Conservation (phyloP, 2,797 vertebrate species). For the Linurgus olivaceus region DNA sequence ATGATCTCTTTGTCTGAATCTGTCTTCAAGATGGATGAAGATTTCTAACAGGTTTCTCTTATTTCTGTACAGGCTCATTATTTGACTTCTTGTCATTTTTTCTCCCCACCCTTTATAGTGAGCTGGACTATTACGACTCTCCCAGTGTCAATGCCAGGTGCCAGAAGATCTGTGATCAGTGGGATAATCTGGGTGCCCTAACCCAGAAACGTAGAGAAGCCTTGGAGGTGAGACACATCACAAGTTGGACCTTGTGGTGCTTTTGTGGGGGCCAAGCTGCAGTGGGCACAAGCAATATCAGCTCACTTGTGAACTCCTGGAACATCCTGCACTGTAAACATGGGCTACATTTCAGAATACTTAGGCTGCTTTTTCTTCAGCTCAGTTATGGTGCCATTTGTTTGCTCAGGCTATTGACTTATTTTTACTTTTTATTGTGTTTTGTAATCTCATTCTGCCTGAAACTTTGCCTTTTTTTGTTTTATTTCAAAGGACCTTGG, state of each 20-base stretch:
- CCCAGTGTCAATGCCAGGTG: conserved; percentile 95
- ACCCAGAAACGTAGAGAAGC: conserved; percentile 95
- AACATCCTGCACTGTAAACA: background rate
- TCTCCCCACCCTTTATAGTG: conserved; percentile 72
- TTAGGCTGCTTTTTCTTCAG: background rate
- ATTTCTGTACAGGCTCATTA: background rate
- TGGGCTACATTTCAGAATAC: background rate
- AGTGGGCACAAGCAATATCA: background rate
- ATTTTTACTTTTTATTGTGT: background rate
- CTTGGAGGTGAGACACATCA: conserved; percentile 84
- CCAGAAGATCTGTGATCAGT: conserved; percentile 97
- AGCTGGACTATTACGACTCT: conserved; percentile 98
- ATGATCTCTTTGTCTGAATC: background rate
- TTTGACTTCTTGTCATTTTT: background rate
- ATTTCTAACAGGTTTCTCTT: background rate
- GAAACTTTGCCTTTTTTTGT: background rate
- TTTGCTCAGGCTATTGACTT: background rate
- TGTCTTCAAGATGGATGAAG: background rate
- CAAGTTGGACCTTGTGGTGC: background rate
- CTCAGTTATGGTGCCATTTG: background rate
- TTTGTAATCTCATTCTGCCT: background rate
- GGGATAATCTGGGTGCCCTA: conserved; percentile 90
- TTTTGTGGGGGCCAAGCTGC: background rate
- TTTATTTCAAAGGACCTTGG: background rate
- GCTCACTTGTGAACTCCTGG: background rate